Conservation (phyloP, 2,888 invertebrate genomes). For the Philonicus albiceps region DNA sequence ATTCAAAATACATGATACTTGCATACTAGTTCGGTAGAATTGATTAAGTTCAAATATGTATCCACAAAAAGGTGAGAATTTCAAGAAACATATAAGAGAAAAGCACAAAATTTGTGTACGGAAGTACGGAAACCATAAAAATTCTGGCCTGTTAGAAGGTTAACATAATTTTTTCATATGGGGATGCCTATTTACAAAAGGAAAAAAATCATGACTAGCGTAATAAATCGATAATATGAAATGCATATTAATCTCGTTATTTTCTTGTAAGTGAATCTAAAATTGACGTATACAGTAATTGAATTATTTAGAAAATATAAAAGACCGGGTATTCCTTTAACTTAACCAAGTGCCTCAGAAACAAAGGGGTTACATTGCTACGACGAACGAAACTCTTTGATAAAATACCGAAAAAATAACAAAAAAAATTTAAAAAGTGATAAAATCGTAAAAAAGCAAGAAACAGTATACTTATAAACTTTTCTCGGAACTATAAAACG, state of each 20-base stretch:
- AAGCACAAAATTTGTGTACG: not conserved
- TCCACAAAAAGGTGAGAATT: not conserved
- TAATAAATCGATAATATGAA: not conserved
- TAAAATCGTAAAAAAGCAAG: not conserved
- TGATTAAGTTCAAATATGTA: not conserved
- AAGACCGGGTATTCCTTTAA: not conserved
- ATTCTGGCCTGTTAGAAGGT: not conserved
- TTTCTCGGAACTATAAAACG: not conserved
- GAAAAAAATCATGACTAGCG: not conserved
- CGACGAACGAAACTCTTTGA: not conserved
- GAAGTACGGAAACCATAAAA: not conserved
- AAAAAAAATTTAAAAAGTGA: not conserved
- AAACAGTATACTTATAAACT: not conserved
- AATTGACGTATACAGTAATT: not conserved
- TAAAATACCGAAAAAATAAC: not conserved
- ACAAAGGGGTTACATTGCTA: not conserved
- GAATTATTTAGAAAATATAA: not conserved
- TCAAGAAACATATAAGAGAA: not conserved
- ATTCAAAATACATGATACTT: not conserved
- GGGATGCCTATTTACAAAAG: not conserved
- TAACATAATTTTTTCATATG: not conserved
- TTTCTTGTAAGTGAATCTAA: not conserved
- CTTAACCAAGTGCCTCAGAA: not conserved
- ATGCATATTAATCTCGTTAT: not conserved
- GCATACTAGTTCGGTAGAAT: not conserved